phyloP scores from a whole-genome alignment of 2,888 invertebrate genomes.

The Synergus laeviventris region DNA sequence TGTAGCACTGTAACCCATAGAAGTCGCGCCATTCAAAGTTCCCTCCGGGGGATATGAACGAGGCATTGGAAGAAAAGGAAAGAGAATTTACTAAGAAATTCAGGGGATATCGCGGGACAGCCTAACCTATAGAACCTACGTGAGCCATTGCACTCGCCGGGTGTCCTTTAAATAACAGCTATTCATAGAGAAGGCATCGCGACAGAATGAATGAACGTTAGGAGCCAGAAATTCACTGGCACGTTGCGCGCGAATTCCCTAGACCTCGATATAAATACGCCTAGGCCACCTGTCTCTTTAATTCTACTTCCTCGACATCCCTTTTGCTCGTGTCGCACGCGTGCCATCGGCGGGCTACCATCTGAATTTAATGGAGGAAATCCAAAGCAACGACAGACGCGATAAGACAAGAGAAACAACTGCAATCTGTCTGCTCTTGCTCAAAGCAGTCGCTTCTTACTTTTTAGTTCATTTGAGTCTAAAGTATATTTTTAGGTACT shows the following conservation, averaged over 20 bases:
- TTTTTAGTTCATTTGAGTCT: not conserved
- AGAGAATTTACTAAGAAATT: constrained; percentile 35
- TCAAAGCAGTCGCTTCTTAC: not conserved
- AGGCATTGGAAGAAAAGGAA: constrained; percentile 14
- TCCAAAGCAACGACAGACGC: constrained; percentile 52
- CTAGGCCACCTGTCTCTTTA: constrained; percentile 70
- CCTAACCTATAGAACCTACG: constrained; percentile 41
- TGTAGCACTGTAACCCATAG: constrained; percentile 22
- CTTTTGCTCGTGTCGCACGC: constrained; percentile 53
- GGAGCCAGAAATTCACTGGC: constrained; percentile 53
- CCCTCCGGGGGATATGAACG: constrained; percentile 13
- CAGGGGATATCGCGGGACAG: constrained; percentile 2
- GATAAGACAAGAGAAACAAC: constrained; percentile 25
- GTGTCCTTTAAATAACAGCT: constrained; percentile 69
- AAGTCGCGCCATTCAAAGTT: constrained; percentile 28
- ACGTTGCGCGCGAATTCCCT: constrained; percentile 61
- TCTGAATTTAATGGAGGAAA: constrained; percentile 63
- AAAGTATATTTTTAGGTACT: not conserved
- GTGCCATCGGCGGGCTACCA: constrained; percentile 55
- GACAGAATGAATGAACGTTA: constrained; percentile 67
- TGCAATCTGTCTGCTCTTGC: constrained; percentile 8
- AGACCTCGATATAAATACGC: constrained; percentile 64
- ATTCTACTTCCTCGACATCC: constrained; percentile 61
- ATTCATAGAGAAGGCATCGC: constrained; percentile 66
- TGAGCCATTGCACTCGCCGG: constrained; percentile 56